A percentile compares a stretch with the other conserved stretches of the same genome.
Conservation (phyloP, 2,113 vertebrate species). For the Prionailurus bengalensis region DNA sequence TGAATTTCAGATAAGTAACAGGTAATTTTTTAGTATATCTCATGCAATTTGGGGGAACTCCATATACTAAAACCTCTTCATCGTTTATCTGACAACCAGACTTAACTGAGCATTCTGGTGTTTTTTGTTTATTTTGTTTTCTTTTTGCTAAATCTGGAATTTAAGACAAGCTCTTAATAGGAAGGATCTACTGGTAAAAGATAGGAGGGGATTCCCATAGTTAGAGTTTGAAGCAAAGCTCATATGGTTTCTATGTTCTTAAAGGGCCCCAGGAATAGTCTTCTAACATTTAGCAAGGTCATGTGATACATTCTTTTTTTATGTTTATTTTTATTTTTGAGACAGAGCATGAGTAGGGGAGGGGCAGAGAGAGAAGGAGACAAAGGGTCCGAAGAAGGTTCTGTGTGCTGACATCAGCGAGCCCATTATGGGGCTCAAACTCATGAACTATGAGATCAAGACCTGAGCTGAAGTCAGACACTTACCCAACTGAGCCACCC, state of each 20-base stretch:
- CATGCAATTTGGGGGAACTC: background rate
- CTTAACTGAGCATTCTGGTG: background rate
- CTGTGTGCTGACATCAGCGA: too few relatives aligned
- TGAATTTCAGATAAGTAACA: conserved; percentile 24
- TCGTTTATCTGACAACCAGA: background rate
- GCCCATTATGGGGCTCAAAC: too few relatives aligned
- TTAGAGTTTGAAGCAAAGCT: background rate
- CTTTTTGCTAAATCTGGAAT: conserved; percentile 31
- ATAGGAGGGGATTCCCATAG: background rate
- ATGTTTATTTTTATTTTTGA: too few relatives aligned
- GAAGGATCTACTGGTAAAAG: background rate
- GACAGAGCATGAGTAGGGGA: too few relatives aligned
- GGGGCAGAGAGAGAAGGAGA: too few relatives aligned
- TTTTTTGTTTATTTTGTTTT: background rate
- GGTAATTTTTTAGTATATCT: background rate
- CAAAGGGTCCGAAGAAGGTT: too few relatives aligned
- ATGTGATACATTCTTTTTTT: background rate
- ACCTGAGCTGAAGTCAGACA: too few relatives aligned
- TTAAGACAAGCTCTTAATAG: background rate
- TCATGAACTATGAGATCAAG: too few relatives aligned
- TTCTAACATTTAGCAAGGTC: background rate
- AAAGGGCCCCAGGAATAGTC: background rate
- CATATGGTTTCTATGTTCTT: background rate
- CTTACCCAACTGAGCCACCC: too few relatives aligned
- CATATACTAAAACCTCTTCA: background rate